A percentile compares a stretch with the other conserved stretches of the same genome.
These are phyloP conservation scores for Rhagonycha fulva DNA, from an alignment of 2,888 invertebrate genomes.

Conservation along the genomic window DNA sequence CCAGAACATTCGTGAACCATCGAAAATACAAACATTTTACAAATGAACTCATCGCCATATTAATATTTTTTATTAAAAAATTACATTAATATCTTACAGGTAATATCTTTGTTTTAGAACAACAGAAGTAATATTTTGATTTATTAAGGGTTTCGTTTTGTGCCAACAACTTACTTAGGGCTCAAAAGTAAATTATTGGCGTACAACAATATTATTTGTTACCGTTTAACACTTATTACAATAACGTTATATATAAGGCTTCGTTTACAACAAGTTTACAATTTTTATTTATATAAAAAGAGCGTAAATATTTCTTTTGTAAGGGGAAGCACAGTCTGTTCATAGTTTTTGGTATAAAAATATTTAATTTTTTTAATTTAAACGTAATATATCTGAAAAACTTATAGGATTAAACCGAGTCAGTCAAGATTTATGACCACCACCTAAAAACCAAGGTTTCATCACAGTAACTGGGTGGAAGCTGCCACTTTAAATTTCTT, in stretches of 20 bases:
- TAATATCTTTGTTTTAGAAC: conserved; percentile 21
- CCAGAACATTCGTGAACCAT: not conserved
- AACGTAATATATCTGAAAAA: not conserved
- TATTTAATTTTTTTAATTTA: conserved; percentile 11
- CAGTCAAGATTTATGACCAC: not conserved
- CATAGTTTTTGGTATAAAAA: conserved; percentile 22
- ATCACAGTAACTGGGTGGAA: not conserved
- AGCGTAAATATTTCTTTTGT: conserved; percentile 4
- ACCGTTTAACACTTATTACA: conserved; percentile 3
- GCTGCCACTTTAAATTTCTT: not conserved
- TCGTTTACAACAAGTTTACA: conserved; percentile 13
- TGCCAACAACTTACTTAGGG: conserved; percentile 25
- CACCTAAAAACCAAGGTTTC: not conserved
- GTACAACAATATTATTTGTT: not conserved
- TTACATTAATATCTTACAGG: conserved; percentile 27
- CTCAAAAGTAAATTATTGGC: conserved; percentile 26
- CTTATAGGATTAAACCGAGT: not conserved
- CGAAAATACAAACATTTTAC: not conserved
- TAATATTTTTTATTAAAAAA: conserved; percentile 21
- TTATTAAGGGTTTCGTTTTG: conserved; percentile 3
- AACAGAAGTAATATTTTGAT: conserved; percentile 14
- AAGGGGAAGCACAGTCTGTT: conserved; percentile 25
- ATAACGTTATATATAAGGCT: conserved; percentile 18
- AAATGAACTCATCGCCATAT: not conserved
- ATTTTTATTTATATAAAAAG: not conserved